phyloP scores from a whole-genome alignment of 2,113 vertebrate species.

The Colossoma macropomum region DNA sequence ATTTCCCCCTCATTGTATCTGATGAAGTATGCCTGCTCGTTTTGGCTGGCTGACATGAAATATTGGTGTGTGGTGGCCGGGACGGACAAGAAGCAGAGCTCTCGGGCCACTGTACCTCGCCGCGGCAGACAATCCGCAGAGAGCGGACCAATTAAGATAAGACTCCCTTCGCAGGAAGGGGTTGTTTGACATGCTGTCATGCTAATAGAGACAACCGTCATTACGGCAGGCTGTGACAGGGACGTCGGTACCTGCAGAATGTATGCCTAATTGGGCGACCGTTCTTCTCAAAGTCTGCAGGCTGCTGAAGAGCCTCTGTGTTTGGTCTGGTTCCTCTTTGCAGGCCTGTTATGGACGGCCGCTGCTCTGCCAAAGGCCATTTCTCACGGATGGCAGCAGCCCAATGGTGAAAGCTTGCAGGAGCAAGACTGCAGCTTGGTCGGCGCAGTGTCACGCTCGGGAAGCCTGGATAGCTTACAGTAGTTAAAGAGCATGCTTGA shows the following conservation, averaged over 20 bases:
- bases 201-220: slow-evolving; percentile 75
- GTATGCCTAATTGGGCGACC: slow-evolving; percentile 60
- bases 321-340: slow-evolving; percentile 55
- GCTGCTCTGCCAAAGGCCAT: slow-evolving; percentile 49
- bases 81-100: slow-evolving; percentile 72
- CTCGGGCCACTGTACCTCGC: slow-evolving; percentile 56
- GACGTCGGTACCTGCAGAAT: slow-evolving; percentile 51
- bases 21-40: slow-evolving; percentile 56
- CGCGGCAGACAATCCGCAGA: slow-evolving; percentile 68
- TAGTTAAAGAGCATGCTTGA: slow-evolving; percentile 25
- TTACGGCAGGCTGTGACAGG: slow-evolving; percentile 55
- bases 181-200: slow-evolving; percentile 81
- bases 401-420: slow-evolving; percentile 22
- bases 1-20: slow-evolving; percentile 59
- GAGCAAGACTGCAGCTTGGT: slow-evolving; percentile 38
- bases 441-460: slow-evolving; percentile 35
- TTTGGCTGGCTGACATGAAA: slow-evolving; percentile 68
- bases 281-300: slow-evolving; percentile 45
- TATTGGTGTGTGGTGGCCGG: slow-evolving; percentile 63
- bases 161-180: slow-evolving; percentile 77
- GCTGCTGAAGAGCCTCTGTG: slow-evolving; percentile 40
- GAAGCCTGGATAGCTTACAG: slow-evolving; percentile 30
- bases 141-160: slow-evolving; percentile 80
- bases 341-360: slow-evolving; percentile 34
- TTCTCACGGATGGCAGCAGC: slow-evolving; percentile 30